Percentiles rank a stretch among this genome's conserved stretches.
These are phyloP conservation scores for Ypsolopha sequella DNA, from an alignment of 2,888 invertebrate species.

Conservation along the genomic window DNA sequence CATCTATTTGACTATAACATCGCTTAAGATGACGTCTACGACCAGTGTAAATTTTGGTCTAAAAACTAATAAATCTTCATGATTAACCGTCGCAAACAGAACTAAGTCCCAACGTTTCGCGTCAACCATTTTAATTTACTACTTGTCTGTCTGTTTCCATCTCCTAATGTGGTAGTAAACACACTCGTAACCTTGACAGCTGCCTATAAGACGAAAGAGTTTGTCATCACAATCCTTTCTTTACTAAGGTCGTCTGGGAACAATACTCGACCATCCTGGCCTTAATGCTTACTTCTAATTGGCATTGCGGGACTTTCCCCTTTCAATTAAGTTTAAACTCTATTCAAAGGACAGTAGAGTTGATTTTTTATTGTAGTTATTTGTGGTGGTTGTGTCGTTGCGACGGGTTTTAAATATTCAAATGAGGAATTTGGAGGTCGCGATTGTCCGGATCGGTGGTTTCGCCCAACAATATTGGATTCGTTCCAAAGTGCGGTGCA, in stretches of 20 bases:
- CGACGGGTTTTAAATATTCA: conserved; percentile 30
- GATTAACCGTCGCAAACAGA: no score
- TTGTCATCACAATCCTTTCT: conserved; percentile 56
- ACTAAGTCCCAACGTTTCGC: no score
- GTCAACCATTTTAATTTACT: background rate
- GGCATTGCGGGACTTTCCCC: conserved; percentile 21
- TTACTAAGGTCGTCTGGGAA: conserved; percentile 52
- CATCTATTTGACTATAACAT: no score
- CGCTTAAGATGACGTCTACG: no score
- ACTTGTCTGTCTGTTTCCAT: background rate
- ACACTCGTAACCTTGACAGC: conserved; percentile 51
- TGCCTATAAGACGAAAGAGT: conserved; percentile 24
- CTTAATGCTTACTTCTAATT: conserved; percentile 43
- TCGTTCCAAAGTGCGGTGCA: conserved; percentile 53
- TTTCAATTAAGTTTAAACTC: conserved; percentile 11
- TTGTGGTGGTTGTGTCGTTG: conserved; percentile 22
- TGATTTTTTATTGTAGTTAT: conserved; percentile 7
- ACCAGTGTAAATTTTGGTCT: no score
- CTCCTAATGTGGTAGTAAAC: conserved; percentile 23
- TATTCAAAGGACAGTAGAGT: conserved; percentile 4
- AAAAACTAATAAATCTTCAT: no score
- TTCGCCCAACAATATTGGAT: conserved; percentile 60
- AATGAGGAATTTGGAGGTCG: conserved; percentile 67
- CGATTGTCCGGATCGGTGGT: conserved; percentile 27
- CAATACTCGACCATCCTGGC: conserved; percentile 48